Base-by-base conservation (phyloP, 2,888 invertebrate species). In the Stegophylla sp. region DNA sequence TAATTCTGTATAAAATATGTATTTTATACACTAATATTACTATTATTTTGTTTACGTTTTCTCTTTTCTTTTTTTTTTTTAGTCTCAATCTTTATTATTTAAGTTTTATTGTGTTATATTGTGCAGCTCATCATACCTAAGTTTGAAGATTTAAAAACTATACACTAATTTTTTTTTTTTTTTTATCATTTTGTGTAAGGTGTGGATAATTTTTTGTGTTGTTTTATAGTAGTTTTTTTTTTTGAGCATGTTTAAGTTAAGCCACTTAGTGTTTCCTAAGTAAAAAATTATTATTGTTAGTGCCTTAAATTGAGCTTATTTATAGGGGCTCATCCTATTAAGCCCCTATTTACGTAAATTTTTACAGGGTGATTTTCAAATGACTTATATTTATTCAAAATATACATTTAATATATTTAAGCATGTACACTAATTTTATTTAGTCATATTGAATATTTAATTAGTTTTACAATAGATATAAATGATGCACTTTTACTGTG, bases 281-380 rank as follows among this genome's bases (percentile, higher is more conserved):
- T 64, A 59, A 63, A 61, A 28, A 77, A 77, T 23, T 56, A 69
- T 28, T 69, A 20, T 34, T 34, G 61, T 51, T 71, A 71, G 79
- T 79, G 79, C 79, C 79, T 79, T 79, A 79, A 61, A 71, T 34
- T 34, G 79, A 79, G 79, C 79, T 79, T 79, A 79, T 41, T n/a
- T 61, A 77, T 59, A 45, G n/a, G 48, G 28, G 17, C 45, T 69
- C 28, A 28, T 43, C 56, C 17, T 64, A 48, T 41, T 0, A 48
- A 69, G 77, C 20, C 59, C 9, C 3, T 43, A 34, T 77, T 69
- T 26, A 51, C 5, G 59, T 61, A 71, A 69, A 71, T 48, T 48
- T 34, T 23, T n/a, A 71, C 79, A 79, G 79, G 79, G 79, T 79
- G 17, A 61, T 71, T 79, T 67, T 59, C 5, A 69, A 69, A 59